These are phyloP conservation scores for Scrobipalpa costella DNA, from an alignment of 2,888 invertebrate genomes.

Conservation along the genomic window DNA sequence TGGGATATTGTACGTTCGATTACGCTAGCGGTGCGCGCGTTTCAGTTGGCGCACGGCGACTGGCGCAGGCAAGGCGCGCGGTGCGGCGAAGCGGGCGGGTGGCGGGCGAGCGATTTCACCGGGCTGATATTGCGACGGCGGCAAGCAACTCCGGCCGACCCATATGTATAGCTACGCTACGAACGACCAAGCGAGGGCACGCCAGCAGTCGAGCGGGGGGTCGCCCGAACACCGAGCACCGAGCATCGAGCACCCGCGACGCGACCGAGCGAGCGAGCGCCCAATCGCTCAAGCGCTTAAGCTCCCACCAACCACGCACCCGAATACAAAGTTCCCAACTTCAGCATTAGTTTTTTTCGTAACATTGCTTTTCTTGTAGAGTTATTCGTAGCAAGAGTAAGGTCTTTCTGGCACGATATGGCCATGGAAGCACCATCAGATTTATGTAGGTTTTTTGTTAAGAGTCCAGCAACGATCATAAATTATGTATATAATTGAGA, in stretches of 20 bases:
- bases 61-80: slow-evolving; percentile 79
- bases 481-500: too few relatives aligned
- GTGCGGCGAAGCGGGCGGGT: slow-evolving; percentile 75
- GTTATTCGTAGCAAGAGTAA: too few relatives aligned
- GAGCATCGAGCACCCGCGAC: slow-evolving; percentile 34
- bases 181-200: slow-evolving; percentile 64
- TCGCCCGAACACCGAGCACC: slow-evolving; percentile 46
- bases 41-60: slow-evolving; percentile 81
- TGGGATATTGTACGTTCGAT: slow-evolving; percentile 71
- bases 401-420: too few relatives aligned
- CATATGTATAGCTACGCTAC: slow-evolving; percentile 74
- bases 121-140: slow-evolving; percentile 80
- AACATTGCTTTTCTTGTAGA: too few relatives aligned
- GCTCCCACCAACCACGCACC: too few relatives aligned
- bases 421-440: too few relatives aligned
- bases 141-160: slow-evolving; percentile 68
- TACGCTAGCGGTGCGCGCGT: slow-evolving; percentile 79
- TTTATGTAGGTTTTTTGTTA: too few relatives aligned
- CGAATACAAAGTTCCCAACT: too few relatives aligned
- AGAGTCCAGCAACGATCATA: too few relatives aligned
- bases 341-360: too few relatives aligned
- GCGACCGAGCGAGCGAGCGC: slow-evolving; percentile 33
- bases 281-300: too few relatives aligned
- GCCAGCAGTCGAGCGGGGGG: slow-evolving; percentile 65
- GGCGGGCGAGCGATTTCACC: slow-evolving; percentile 80